Conservation (phyloP, 2,113 vertebrate genomes). For the Equus quagga region DNA sequence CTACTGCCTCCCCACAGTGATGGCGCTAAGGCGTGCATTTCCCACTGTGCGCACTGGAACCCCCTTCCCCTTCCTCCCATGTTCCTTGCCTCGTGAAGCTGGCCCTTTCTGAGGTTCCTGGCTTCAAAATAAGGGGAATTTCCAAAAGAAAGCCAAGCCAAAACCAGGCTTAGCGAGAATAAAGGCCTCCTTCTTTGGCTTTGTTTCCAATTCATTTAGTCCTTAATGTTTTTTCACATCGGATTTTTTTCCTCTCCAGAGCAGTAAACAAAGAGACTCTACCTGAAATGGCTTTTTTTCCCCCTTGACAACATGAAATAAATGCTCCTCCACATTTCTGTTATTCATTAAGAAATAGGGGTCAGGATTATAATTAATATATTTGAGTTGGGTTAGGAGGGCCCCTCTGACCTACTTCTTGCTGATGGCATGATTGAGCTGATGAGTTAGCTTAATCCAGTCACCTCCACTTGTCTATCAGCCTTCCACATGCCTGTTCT, state of each 20-base stretch:
- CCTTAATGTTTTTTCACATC: background rate
- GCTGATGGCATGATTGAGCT: background rate
- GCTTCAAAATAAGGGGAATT: background rate
- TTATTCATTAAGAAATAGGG: background rate
- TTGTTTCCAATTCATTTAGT: slow-evolving; percentile 42
- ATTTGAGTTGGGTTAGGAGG: background rate
- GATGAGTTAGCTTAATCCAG: background rate
- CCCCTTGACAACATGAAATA: background rate
- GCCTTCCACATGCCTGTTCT: background rate
- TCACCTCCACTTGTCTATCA: background rate
- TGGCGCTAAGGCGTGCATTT: rapidly evolving
- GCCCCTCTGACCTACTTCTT: background rate
- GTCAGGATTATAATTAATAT: background rate
- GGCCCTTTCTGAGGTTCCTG: background rate
- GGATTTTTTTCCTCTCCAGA: background rate
- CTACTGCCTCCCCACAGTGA: too few species aligned
- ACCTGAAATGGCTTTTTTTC: background rate
- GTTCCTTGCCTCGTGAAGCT: background rate
- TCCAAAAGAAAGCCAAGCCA: slow-evolving; percentile 25
- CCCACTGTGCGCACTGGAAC: background rate
- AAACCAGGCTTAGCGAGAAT: background rate
- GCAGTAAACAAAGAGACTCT: background rate
- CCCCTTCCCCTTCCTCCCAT: background rate
- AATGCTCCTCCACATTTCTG: background rate
- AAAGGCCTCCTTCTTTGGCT: slow-evolving; percentile 55